A percentile compares a stretch with the other conserved stretches of the same genome.
phyloP scores from a whole-genome alignment of 2,113 vertebrate species.

The Hepsetus odoe region DNA sequence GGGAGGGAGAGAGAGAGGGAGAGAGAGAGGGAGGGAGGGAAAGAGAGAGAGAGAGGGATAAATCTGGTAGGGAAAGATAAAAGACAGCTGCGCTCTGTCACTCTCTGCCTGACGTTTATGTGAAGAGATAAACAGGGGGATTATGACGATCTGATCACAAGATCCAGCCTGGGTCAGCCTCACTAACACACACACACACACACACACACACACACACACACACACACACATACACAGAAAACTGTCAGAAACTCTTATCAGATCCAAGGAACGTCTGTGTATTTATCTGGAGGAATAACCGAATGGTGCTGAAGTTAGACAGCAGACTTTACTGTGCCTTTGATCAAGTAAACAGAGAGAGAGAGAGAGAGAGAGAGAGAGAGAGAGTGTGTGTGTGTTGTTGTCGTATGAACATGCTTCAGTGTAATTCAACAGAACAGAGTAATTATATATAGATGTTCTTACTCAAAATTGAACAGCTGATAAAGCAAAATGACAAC shows the following conservation, averaged over 20 bases:
- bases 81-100: conserved; percentile 14
- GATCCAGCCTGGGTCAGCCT: conserved; percentile 20
- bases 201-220: conserved; percentile 20
- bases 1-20: background rate
- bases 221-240: conserved; percentile 29
- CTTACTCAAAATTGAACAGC: no score
- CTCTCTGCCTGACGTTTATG: conserved; percentile 41
- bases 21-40: background rate
- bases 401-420: no score
- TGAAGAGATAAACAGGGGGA: conserved; percentile 48
- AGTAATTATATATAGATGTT: no score
- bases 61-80: conserved; percentile 36
- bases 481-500: no score
- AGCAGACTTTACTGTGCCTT: conserved; percentile 26
- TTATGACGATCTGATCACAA: conserved; percentile 56
- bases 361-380: background rate
- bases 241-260: conserved; percentile 10
- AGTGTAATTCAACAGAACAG: no score
- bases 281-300: background rate
- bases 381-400: conserved; percentile 4
- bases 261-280: background rate
- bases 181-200: conserved; percentile 26
- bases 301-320: background rate
- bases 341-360: conserved; percentile 21
- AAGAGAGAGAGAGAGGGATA: conserved; percentile 15